Evolutionary conservation across 2,113 vertebrate species (phyloP), one percentile per base, ranked within the genome.

Genomic region (Chaetodon trifascialis): DNA sequence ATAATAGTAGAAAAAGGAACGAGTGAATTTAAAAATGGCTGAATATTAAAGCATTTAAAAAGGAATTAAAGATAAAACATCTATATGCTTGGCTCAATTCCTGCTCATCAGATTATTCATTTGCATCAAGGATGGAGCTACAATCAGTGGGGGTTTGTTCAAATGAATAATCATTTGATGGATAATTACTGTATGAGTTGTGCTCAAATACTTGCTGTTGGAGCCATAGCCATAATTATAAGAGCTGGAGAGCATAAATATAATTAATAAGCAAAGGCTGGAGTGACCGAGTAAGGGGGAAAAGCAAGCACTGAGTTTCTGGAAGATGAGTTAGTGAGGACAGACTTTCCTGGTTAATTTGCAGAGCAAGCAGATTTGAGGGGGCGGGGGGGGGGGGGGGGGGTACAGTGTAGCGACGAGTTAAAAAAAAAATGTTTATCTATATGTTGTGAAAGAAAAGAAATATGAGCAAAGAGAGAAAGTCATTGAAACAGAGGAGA

Each of bases 121-220:
- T 89, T 88, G 85, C 62, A 89, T 90, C 16, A 72, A 58, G 54
- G 25, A 88, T 16, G 52, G 49, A 67, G 70, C 82, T 73, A 44
- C 73, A 82, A 86, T 89, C 91, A 88, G 81, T 34, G 21, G 81
- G 86, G 80, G 82, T 86, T 87, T 88, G 85, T 89, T 89, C 81
- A 89, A 88, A 90, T 88, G 82, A 89, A 89, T 91, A 87, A 89
- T 86, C 25, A 87, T 76, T 88, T 87, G 68, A 87, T 80, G 84
- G 85, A 91, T 91, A 90, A 92, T 92, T 91, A 30, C 30, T 30
- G 30, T 30, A 90, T 77, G 52, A 92, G 77, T 89, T 76, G 55
- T 75, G 68, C 86, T 86, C 68, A 81, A 67, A 87, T 83, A 76
- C 68, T 88, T 90, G 83, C 81, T 72, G 52, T 81, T 85, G 25